Evolutionary conservation across 2,797 vertebrate genomes (phyloP).

Genomic region (Euthynnus affinis): DNA sequence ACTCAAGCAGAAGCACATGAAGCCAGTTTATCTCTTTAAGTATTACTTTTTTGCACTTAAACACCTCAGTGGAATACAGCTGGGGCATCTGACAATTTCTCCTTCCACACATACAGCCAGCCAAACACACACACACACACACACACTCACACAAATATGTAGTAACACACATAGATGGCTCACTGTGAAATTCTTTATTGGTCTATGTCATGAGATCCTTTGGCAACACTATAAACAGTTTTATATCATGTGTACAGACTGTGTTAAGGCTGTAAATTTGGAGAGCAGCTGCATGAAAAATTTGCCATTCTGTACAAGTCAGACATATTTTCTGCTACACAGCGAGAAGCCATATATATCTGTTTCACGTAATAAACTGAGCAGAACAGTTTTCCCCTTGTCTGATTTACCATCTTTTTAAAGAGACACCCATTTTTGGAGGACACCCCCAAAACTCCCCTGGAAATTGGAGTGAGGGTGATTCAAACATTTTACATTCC

Average conservation of each 20-base stretch:
- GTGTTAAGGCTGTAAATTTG: constrained; percentile 30
- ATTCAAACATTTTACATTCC: constrained; percentile 67
- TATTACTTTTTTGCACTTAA: constrained; percentile 11
- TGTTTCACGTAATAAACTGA: background rate
- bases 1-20: constrained; percentile 11
- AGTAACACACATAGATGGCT: constrained; percentile 5
- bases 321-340: background rate
- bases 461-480: background rate
- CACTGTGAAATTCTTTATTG: constrained; percentile 9
- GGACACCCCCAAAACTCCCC: constrained; percentile 25
- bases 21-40: background rate
- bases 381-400: background rate
- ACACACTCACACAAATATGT: background rate
- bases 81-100: background rate
- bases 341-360: background rate
- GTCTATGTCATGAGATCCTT: constrained; percentile 16
- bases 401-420: constrained; percentile 25
- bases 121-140: background rate
- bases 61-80: constrained; percentile 2
- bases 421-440: constrained; percentile 2
- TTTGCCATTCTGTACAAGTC: background rate
- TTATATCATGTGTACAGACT: constrained; percentile 18
- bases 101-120: background rate
- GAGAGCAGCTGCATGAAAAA: constrained; percentile 30
- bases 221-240: constrained; percentile 36